Conservation (phyloP, 2,888 invertebrate species). For the Tachystola acroxantha region DNA sequence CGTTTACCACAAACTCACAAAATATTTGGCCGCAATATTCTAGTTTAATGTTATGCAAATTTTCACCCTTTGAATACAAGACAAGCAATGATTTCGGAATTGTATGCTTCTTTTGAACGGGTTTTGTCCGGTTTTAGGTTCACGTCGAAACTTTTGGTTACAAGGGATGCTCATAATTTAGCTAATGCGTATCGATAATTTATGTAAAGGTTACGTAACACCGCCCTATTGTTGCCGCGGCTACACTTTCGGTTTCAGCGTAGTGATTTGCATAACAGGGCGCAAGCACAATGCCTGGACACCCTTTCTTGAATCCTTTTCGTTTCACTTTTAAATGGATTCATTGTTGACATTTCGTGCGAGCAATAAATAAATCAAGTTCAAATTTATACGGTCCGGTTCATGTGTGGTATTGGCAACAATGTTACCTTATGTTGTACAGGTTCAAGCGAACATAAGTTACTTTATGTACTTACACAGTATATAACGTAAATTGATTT, state of each 20-base stretch:
- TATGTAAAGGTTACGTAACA: constrained; percentile 66
- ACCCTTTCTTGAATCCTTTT: constrained; percentile 63
- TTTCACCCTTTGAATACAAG: constrained; percentile 31
- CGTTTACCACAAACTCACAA: constrained; percentile 63
- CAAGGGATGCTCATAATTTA: constrained; percentile 57
- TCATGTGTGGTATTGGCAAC: constrained; percentile 44
- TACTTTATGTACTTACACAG: constrained; percentile 20
- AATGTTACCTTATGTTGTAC: constrained; percentile 44
- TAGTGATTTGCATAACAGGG: constrained; percentile 74
- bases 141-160: constrained; percentile 29
- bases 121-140: constrained; percentile 41
- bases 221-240: constrained; percentile 41
- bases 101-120: constrained; percentile 42
- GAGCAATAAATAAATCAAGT: constrained; percentile 74
- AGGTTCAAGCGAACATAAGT: constrained; percentile 15
- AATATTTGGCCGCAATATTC: constrained; percentile 57
- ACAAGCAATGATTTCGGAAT: constrained; percentile 13
- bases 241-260: constrained; percentile 72
- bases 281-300: constrained; percentile 51
- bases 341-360: constrained; percentile 70
- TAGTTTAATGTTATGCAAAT: constrained; percentile 61
- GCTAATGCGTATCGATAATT: constrained; percentile 71
- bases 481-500: constrained; percentile 17
- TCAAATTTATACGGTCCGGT: constrained; percentile 60
- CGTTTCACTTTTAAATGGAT: constrained; percentile 70